Conservation (phyloP, 2,113 vertebrate species). For the Tragelaphus imberbis region DNA sequence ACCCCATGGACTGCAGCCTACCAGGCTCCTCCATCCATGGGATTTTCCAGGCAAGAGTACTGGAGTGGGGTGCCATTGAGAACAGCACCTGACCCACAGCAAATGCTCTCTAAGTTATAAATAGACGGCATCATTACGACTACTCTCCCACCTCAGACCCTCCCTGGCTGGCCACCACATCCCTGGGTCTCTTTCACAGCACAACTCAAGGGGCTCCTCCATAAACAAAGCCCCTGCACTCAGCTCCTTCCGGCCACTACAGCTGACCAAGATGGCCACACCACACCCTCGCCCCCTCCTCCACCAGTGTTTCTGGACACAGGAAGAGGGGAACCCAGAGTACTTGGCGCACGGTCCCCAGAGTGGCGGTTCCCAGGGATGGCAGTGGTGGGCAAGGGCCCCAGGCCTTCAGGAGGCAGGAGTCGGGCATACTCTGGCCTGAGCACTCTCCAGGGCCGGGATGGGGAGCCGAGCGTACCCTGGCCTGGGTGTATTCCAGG, state of each 20-base stretch:
- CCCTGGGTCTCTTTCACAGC: neutral
- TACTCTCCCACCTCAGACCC: neutral
- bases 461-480: conserved; percentile 48
- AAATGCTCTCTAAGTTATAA: neutral
- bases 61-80: too few relatives aligned
- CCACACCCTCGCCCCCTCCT: neutral
- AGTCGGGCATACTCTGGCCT: conserved; percentile 59
- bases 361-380: neutral
- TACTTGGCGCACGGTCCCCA: neutral
- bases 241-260: rapidly evolving
- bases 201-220: neutral
- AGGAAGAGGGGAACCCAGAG: rapidly evolving
- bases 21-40: too few relatives aligned
- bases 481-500: conserved; percentile 65
- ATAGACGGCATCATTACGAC: rapidly evolving
- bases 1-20: too few relatives aligned
- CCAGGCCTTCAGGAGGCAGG: neutral
- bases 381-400: neutral
- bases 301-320: rapidly evolving
- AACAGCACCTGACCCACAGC: rapidly evolving
- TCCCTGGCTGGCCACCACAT: neutral
- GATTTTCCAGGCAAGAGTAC: too few relatives aligned
- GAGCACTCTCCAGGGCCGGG: conserved; percentile 66
- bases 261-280: rapidly evolving
- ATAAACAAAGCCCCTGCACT: neutral